Base-by-base conservation (phyloP, 2,797 vertebrate species). In the Etheostoma nigrum region DNA sequence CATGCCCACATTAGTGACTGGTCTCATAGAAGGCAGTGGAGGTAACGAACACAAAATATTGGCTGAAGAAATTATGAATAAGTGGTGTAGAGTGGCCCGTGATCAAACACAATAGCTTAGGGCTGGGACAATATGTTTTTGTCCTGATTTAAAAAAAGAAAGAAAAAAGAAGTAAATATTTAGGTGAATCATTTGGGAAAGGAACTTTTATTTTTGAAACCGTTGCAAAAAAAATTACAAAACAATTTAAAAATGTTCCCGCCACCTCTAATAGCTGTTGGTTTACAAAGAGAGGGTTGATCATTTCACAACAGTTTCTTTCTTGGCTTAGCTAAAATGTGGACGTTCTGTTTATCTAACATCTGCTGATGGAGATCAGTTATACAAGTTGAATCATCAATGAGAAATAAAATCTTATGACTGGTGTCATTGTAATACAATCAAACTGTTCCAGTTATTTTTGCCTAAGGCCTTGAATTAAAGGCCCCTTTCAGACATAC, bases 281-380 rank as follows among this genome's bases (percentile, higher is more conserved):
- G 68, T 71, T 69, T 14, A 33, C 23, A n/a, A 47, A 62, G 30
- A 72, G 1, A 59, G 21, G 18, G 40, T 49, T 36, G 12, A 36
- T 72, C 13, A 7, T 23, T 67, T 78, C 55, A 66, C 12, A 27
- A 27, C 55, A 27, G 25, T 69, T 45, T 67, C 21, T 53, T 57
- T 14, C 67, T 48, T 40, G n/a, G 23, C 48, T 76, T 13, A 1
- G n/a, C 44, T 49, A 44, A 42, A 59, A 54, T 9, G 5, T 5
- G 27, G 27, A 27, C 4, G 2, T 33, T 67, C 36, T 59, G 62
- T 61, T 53, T 48, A 36, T 51, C 23, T 7, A 23, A 18, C 1
- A 5, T 5, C 10, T 4, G 5, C 23, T 72, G 54, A n/a, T 30
- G 47, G 30, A 65, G 48, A 48, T 49, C 59, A 36, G 52, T 68